Evolutionary conservation across 2,113 vertebrate species (phyloP), one percentile per base, ranked within the genome.

Genomic region (Petrocephalus zakoni): DNA sequence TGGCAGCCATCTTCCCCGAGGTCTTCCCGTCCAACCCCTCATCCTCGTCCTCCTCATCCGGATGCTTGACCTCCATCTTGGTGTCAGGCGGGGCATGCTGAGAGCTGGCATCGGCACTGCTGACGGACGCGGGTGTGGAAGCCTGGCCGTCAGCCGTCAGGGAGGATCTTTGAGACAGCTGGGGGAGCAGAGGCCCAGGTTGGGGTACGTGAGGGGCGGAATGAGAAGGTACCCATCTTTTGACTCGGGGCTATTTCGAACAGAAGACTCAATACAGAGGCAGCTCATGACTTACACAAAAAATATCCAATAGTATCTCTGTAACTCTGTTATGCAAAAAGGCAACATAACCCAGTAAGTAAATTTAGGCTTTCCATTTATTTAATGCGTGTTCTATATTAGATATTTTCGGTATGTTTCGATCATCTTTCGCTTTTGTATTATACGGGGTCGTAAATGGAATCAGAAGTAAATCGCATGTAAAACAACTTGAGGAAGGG

Each of bases 151-250:
- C 98, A 1, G 95, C 93, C 88, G 95, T 96, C 88, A 97, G 94
- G 2, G 97, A 95, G 13, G 95, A 95, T 89, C 97, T 97, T 89
- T 99, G 97, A 88, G 97, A 99, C 93, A 99, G 95, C 98, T 99
- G 88, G 58, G 6, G 0, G 85, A 5, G 8, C 3, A 6, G 46
- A 55, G 15, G 0, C 34, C 83, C 13, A 55, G 46, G 42, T 34
- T 13, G 34, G n/a, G 21, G 42, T 5, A 78, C 22, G 58, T 72
- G 9, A 37, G 37, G 34, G 0, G 89, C 34, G 90, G 56, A 4
- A 64, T 58, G 47, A 85, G 34, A 51, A 4, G 53, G 53, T 2
- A 55, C 17, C 53, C n/a, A n/a, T n/a, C n/a, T n/a, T n/a, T n/a
- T n/a, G n/a, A n/a, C n/a, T n/a, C n/a, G n/a, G n/a, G n/a, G n/a